Evolutionary conservation across 1,140 invertebrate genomes (phyloP).

Genomic region (Drosophila bocki): DNA sequence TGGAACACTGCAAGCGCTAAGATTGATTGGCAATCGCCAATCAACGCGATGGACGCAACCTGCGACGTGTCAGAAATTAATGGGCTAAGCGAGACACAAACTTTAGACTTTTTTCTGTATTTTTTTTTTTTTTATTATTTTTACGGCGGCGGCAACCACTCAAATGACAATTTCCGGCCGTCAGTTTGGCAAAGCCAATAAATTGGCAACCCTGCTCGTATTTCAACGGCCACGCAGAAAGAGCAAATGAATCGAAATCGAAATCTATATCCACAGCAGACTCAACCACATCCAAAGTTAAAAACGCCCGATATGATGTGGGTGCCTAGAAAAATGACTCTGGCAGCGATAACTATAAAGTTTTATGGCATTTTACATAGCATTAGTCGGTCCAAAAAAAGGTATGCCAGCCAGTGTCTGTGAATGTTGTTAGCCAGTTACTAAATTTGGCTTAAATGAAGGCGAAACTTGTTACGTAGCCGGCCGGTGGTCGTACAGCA

Average conservation of each 20-base stretch:
- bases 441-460: conserved; percentile 82
- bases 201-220: conserved; percentile 79
- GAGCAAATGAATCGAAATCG: conserved; percentile 5
- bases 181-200: conserved; percentile 78
- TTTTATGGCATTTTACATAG: conserved; percentile 67
- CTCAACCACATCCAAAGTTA: conserved; percentile 28
- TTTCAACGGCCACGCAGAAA: conserved; percentile 66
- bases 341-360: conserved; percentile 55
- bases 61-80: conserved; percentile 77
- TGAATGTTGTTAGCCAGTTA: conserved; percentile 77
- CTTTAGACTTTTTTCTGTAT: conserved; percentile 27
- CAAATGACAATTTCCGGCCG: conserved; percentile 80
- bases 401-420: conserved; percentile 30
- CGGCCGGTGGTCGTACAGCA: conserved; percentile 58
- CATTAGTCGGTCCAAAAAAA: conserved; percentile 60
- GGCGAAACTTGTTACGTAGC: conserved; percentile 82
- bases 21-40: conserved; percentile 44
- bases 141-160: conserved; percentile 49
- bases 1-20: conserved; percentile 25
- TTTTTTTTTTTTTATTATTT: conserved; percentile 6
- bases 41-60: conserved; percentile 45
- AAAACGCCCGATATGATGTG: conserved; percentile 44
- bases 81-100: conserved; percentile 57
- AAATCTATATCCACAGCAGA: conserved; percentile 30
- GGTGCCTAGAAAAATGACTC: conserved; percentile 76